These are phyloP conservation scores for Anagrus nilaparvatae DNA, from an alignment of 1,140 invertebrate species.

Conservation along the genomic window DNA sequence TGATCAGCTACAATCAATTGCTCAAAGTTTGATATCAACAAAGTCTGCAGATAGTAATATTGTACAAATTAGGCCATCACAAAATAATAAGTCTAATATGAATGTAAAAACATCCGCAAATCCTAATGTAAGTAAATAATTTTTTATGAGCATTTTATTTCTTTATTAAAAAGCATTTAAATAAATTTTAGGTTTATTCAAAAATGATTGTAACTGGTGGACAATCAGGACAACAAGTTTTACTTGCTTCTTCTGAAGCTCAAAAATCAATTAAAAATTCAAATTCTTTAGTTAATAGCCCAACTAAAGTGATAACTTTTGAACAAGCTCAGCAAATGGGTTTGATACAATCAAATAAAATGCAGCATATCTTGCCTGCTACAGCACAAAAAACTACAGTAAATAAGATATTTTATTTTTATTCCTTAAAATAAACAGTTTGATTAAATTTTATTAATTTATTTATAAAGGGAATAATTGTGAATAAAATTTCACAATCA, in stretches of 20 bases:
- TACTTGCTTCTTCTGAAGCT: constrained; percentile 33
- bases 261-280: constrained; percentile 27
- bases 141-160: not conserved
- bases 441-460: not conserved
- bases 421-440: not conserved
- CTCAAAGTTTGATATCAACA: constrained; percentile 38
- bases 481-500: constrained; percentile 41
- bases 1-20: constrained; percentile 36
- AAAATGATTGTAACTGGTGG: constrained; percentile 52
- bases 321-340: constrained; percentile 60
- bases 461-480: constrained; percentile 38
- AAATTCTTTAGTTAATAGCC: constrained; percentile 33
- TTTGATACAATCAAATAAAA: constrained; percentile 44
- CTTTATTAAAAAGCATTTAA: not conserved
- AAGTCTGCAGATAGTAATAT: constrained; percentile 40
- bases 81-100: constrained; percentile 19
- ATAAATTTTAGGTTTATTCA: constrained; percentile 37
- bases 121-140: constrained; percentile 30
- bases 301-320: constrained; percentile 59
- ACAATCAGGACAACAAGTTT: constrained; percentile 30
- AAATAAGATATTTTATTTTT: constrained; percentile 23
- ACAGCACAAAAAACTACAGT: constrained; percentile 35
- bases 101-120: constrained; percentile 22
- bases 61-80: constrained; percentile 35
- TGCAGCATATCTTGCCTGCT: constrained; percentile 44